Evolutionary conservation across 2,888 invertebrate species (phyloP).

Genomic region (Nymphalis urticae): DNA sequence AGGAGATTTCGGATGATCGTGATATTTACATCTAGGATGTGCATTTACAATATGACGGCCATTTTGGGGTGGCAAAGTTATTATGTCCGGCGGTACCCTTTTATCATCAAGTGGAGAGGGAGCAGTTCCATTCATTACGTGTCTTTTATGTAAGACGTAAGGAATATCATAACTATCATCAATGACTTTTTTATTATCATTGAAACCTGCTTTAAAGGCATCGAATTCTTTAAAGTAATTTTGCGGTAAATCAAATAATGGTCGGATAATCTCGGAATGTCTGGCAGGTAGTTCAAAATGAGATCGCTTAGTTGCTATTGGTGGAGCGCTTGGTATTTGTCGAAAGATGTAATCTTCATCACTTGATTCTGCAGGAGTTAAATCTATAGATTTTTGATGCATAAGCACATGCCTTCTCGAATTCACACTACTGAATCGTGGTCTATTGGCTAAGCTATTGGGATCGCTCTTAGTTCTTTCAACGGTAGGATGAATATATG

Average conservation of each 20-base stretch:
- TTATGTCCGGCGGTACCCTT: slow-evolving; percentile 71
- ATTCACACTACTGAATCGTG: slow-evolving; percentile 86
- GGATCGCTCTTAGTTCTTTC: slow-evolving; percentile 94
- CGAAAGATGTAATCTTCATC: slow-evolving; percentile 91
- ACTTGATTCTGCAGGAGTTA: slow-evolving; percentile 92
- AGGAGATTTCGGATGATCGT: slow-evolving; percentile 77
- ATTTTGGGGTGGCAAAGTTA: slow-evolving; percentile 74
- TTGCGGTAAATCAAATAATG: slow-evolving; percentile 87
- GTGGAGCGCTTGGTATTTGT: slow-evolving; percentile 88
- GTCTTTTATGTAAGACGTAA: slow-evolving; percentile 91
- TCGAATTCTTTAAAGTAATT: slow-evolving; percentile 87
- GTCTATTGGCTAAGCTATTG: slow-evolving; percentile 87
- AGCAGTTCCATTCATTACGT: slow-evolving; percentile 92
- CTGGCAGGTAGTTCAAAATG: slow-evolving; percentile 85
- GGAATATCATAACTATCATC: slow-evolving; percentile 88
- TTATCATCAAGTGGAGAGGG: slow-evolving; percentile 79
- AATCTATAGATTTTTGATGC: slow-evolving; percentile 92
- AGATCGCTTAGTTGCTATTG: slow-evolving; percentile 86
- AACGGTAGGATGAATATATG: slow-evolving; percentile 86
- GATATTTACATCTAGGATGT: slow-evolving; percentile 76
- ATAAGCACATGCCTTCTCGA: slow-evolving; percentile 89
- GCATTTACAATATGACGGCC: slow-evolving; percentile 72
- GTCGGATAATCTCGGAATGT: slow-evolving; percentile 81
- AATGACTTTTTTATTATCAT: slow-evolving; percentile 71
- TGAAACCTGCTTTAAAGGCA: slow-evolving; percentile 78